Evolutionary conservation across 2,888 invertebrate genomes (phyloP), one percentile per base, ranked within the genome.

Genomic region (Philaethria dido): DNA sequence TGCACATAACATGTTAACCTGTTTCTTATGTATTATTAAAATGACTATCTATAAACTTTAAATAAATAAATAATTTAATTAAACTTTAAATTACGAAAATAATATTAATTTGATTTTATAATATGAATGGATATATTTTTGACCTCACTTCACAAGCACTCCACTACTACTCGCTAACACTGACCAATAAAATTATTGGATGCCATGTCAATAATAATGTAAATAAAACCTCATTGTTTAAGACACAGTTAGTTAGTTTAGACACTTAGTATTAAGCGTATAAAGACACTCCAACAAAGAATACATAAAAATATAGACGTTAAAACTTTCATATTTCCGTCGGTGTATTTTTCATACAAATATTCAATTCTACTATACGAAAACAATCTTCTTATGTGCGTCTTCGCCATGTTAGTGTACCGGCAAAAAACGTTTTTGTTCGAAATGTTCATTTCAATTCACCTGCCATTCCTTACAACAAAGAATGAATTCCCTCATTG

Each of bases 361-460:
- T 25, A 29, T 60, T 45, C 25, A 45, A 39, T 55, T 39, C 39
- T 14, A 14, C 33, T 33, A 39, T 55, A 55, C 33, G 22, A 29
- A 60, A 42, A 60, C 45, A 45, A 45, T 33, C 13, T 44, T 33
- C 25, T 45, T 29, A 45, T 60, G 18, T 60, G 14, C 44, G 44
- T 20, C 45, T 60, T 60, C 20, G 18, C 45, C 20, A 44, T 60
- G 60, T 60, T 29, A 48, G 47, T 48, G 20, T 44, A 45, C 45
- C 45, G 25, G 16, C 29, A 59, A 64, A 64, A 54, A 64, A 59
- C 29, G 14, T 20, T 47, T 64, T 64, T 54, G 47, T 64, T 68
- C 33, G 63, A 61, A 61, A 60, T 55, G 64, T 60, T 64, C 59
- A 68, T 61, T 64, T 68, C 59, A 57, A 67, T 62, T 68, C 60